A percentile compares a stretch with the other conserved stretches of the same genome.
These are phyloP conservation scores for Steinernema carpocapsae DNA, from an alignment of 2,888 invertebrate species.

Conservation along the genomic window DNA sequence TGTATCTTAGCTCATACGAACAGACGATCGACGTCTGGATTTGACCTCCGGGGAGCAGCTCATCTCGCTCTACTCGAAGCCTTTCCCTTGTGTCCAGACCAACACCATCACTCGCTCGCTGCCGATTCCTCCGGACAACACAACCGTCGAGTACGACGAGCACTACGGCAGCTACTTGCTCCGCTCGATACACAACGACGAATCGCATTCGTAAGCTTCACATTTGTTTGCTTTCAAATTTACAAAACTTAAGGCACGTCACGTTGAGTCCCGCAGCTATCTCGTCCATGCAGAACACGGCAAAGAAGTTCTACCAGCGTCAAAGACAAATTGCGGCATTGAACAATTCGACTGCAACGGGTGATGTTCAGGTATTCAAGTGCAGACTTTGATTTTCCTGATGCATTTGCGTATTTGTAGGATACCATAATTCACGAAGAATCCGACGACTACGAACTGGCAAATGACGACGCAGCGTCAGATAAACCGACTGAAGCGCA, in stretches of 20 bases:
- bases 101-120: background rate
- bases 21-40: background rate
- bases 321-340: constrained; percentile 13
- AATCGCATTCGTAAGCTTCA: background rate
- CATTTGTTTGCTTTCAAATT: background rate
- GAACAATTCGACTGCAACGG: background rate
- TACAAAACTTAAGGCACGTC: background rate
- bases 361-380: background rate
- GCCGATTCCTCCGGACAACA: background rate
- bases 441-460: background rate
- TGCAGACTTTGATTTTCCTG: too few species aligned
- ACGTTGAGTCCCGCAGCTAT: constrained; percentile 3
- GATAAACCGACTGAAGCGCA: background rate
- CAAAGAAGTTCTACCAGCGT: constrained; percentile 10
- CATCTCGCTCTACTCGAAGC: background rate
- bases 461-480: background rate
- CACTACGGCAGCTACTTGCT: constrained; percentile 17
- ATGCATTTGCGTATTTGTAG: background rate
- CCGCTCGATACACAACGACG: background rate
- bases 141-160: background rate
- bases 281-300: constrained; percentile 3
- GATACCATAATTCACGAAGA: background rate
- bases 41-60: background rate
- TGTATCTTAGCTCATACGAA: background rate
- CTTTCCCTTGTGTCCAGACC: background rate